Percentiles rank a stretch among this genome's conserved stretches.
These are phyloP conservation scores for Hanleya hanleyi DNA, from an alignment of 2,888 invertebrate genomes.

Conservation along the genomic window DNA sequence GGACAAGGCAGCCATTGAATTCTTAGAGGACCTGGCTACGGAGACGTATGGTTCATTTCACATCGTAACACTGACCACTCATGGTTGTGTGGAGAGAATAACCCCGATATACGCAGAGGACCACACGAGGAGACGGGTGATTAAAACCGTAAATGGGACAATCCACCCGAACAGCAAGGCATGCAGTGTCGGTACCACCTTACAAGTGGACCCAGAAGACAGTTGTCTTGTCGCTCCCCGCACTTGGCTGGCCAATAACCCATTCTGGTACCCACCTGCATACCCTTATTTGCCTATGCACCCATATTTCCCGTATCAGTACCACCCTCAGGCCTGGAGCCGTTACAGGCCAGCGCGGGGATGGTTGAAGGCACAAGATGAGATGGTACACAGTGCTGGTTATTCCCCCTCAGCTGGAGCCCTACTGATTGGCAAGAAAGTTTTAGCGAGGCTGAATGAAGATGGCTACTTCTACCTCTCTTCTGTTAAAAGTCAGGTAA, in stretches of 20 bases:
- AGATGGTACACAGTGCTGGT: constrained; percentile 43
- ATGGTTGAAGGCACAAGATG: constrained; percentile 59
- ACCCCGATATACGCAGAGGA: constrained; percentile 67
- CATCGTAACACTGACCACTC: constrained; percentile 61
- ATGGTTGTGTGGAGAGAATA: constrained; percentile 67
- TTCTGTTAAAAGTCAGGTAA: constrained; percentile 70
- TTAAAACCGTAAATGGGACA: constrained; percentile 62
- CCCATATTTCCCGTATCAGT: constrained; percentile 12
- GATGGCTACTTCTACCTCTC: constrained; percentile 72
- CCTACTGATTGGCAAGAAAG: constrained; percentile 65
- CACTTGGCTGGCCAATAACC: neutral
- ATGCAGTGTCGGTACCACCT: constrained; percentile 60
- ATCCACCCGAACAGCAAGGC: constrained; percentile 51
- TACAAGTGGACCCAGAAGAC: constrained; percentile 60
- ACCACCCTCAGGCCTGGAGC: constrained; percentile 42
- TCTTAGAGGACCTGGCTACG: constrained; percentile 67
- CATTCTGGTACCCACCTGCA: constrained; percentile 39
- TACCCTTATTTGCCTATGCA: neutral
- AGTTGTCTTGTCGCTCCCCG: neutral
- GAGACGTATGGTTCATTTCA: constrained; percentile 71
- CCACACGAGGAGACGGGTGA: constrained; percentile 55
- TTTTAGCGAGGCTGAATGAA: constrained; percentile 65
- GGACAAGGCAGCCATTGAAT: constrained; percentile 62
- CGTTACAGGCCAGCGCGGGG: constrained; percentile 61
- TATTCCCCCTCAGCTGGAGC: constrained; percentile 68